Conservation (phyloP, 2,888 invertebrate species). For the Sminthurinus aureus region DNA sequence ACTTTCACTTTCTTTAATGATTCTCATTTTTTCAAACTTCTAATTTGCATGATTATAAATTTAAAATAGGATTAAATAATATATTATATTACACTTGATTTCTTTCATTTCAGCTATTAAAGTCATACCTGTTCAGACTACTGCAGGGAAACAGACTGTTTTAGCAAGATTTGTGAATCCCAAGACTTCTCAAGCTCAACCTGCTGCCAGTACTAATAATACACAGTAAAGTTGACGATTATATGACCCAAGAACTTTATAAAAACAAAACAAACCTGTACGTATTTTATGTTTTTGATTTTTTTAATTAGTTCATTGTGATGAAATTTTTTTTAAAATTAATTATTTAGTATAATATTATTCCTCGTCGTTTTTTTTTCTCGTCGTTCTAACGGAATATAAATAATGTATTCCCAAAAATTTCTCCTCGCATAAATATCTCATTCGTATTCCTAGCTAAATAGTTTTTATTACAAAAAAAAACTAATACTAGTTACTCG, state of each 20-base stretch:
- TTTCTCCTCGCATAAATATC: not conserved
- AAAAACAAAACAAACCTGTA: not conserved
- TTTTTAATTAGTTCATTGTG: not conserved
- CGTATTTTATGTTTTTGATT: not conserved
- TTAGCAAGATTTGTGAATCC: slow-evolving; percentile 54
- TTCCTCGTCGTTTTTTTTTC: too few relatives aligned
- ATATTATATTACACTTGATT: too few relatives aligned
- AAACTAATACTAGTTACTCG: too few relatives aligned
- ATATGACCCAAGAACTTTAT: not conserved
- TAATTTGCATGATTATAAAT: not conserved
- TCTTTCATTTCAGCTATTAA: slow-evolving; percentile 50
- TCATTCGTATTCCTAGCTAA: not conserved
- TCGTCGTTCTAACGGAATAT: too few relatives aligned
- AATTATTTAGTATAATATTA: too few relatives aligned
- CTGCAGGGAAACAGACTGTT: slow-evolving; percentile 51
- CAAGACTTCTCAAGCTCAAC: slow-evolving; percentile 10
- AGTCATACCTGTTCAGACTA: slow-evolving; percentile 50
- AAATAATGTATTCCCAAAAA: too few relatives aligned
- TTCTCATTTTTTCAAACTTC: not conserved
- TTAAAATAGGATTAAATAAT: not conserved
- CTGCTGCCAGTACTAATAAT: not conserved
- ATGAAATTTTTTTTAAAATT: too few relatives aligned
- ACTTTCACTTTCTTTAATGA: not conserved
- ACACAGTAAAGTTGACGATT: not conserved
- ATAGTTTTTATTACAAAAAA: not conserved